Base-by-base conservation (phyloP, 1,140 invertebrate species). In the Pristionchus pacificus region DNA sequence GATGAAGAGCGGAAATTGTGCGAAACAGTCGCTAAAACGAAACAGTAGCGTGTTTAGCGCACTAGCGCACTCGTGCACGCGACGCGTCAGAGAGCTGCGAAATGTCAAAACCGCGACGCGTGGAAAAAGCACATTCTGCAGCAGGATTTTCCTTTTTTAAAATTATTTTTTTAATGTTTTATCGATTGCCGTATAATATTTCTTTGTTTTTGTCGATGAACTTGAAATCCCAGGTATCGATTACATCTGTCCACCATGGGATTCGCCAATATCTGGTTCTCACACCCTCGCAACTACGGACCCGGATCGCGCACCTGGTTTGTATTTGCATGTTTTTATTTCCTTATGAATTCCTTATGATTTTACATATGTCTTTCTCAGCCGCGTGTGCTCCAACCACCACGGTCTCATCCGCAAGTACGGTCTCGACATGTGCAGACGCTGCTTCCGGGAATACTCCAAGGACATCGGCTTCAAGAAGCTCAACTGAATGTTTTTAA, bases 391-490 rank as follows among this genome's bases (percentile, higher is more conserved):
- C 87, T 91, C 92, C 58, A 97, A 97, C 85, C 90, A 90, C 82
- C 95, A 98, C 85, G 95, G 95, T 85, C 87, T 98, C 57, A 97
- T 98, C 84, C 89, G 95, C 74, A 98, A 98, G 88, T 99, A 98
- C 85, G 92, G 92, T 29, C 87, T 99, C 66, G 96, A 97, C 86
- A 90, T 98, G 78, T 99, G 96, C 89, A 89, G 96, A 85, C 92
- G 97, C 86, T 99, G 97, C 87, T 99, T 99, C 88, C 91, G 96
- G 86, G 93, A 98, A 85, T 98, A 98, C 86, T 92, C 97, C 75
- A 88, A 89, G 83, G 93, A 97, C 83, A 99, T 99, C 89, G 97
- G 97, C 80, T 99, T 99, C 86, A 98, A 97, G 86, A 99, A 99
- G 91, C 71, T 75, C 32, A 49, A 49, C 38, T 49, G 19, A 49